Percentiles rank a stretch among this genome's conserved stretches.
phyloP scores from a whole-genome alignment of 2,113 vertebrate genomes.

The Mus spicilegus region DNA sequence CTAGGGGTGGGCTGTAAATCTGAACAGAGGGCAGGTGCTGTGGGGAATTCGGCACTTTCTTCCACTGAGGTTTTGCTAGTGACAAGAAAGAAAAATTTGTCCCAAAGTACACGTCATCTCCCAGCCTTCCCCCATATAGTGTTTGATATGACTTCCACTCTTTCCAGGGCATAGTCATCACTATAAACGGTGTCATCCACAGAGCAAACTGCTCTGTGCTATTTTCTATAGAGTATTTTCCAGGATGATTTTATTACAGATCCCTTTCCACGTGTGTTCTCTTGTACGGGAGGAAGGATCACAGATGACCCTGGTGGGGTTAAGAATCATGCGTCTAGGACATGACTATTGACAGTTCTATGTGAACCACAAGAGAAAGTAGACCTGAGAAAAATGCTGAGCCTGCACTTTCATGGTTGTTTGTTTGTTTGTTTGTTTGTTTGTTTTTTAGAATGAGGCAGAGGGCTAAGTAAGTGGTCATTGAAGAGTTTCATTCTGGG shows the following conservation, averaged over 20 bases:
- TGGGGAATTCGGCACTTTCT: no score
- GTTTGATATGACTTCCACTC: no score
- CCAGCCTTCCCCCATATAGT: not conserved
- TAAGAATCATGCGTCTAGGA: fast-evolving
- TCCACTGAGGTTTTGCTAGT: not conserved
- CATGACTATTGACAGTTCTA: not conserved
- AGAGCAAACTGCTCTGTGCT: not conserved
- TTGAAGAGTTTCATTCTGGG: not conserved
- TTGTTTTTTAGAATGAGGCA: no score
- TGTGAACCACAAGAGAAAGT: fast-evolving
- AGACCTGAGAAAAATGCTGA: fast-evolving
- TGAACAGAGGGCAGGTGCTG: no score
- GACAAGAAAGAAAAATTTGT: not conserved
- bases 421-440: no score
- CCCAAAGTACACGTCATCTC: not conserved
- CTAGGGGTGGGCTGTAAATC: no score
- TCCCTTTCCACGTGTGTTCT: not conserved
- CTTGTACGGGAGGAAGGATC: fast-evolving
- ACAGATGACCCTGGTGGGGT: not conserved
- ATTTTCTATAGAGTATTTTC: not conserved
- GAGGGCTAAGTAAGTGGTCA: not conserved
- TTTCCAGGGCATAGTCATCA: not conserved
- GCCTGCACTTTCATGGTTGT: fast-evolving
- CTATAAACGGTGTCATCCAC: fast-evolving
- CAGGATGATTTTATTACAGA: not conserved